Conservation (phyloP, 2,113 vertebrate species). For the Eudyptes chrysolophus region DNA sequence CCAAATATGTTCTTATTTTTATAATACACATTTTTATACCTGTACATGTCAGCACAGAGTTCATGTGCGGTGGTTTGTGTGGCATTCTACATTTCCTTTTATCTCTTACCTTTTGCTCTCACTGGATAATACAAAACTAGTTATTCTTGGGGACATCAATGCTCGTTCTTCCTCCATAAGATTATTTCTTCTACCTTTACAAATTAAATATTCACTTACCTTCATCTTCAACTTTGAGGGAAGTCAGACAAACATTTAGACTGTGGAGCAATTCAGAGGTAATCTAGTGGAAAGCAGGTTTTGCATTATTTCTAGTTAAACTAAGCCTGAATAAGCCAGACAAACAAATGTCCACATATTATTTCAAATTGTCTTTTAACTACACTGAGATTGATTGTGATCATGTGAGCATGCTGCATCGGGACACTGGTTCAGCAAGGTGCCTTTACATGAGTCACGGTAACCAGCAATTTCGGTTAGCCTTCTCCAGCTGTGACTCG, state of each 20-base stretch:
- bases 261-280: neutral
- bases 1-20: accelerated
- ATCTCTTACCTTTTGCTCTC: neutral
- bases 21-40: neutral
- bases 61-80: neutral
- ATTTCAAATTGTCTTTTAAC: neutral
- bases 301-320: neutral
- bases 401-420: accelerated
- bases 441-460: neutral
- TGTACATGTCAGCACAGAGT: neutral
- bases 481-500: neutral
- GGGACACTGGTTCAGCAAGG: neutral
- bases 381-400: too few relatives aligned
- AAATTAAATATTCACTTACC: neutral
- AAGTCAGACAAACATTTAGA: neutral
- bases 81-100: neutral
- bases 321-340: neutral
- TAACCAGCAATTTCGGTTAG: neutral
- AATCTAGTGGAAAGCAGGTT: neutral
- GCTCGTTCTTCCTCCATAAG: neutral
- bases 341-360: accelerated
- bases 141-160: neutral
- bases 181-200: neutral
- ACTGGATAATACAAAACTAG: neutral
- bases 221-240: neutral